Percentiles rank a stretch among this genome's conserved stretches.
These are phyloP conservation scores for Polypedilum pembai DNA, from an alignment of 1,140 invertebrate species.

Conservation along the genomic window DNA sequence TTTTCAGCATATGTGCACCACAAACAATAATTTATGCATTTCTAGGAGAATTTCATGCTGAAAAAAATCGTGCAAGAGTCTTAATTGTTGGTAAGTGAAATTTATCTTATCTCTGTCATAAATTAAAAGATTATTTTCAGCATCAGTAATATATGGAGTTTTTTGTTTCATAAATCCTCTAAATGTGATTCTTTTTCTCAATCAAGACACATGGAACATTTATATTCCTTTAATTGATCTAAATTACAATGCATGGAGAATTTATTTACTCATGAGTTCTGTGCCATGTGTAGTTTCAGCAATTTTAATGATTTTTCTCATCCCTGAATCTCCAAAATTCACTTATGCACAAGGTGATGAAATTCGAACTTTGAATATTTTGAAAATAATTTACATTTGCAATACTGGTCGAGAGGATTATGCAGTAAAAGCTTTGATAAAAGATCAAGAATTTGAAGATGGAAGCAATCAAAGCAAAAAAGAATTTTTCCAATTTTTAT, in stretches of 20 bases:
- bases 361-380: background rate
- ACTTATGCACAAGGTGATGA: background rate
- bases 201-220: constrained; percentile 32
- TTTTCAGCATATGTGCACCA: constrained; percentile 53
- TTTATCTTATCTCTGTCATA: background rate
- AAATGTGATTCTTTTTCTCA: constrained; percentile 37
- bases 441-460: background rate
- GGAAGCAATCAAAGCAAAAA: background rate
- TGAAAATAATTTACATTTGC: constrained; percentile 45
- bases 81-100: constrained; percentile 33
- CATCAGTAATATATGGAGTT: background rate
- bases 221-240: constrained; percentile 33
- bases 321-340: constrained; percentile 29
- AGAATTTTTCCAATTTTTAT: constrained; percentile 33
- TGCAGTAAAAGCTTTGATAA: background rate
- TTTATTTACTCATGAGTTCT: background rate
- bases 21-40: constrained; percentile 59
- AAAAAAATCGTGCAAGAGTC: constrained; percentile 40
- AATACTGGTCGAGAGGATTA: constrained; percentile 46
- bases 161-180: background rate
- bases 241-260: no score
- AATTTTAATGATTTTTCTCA: background rate
- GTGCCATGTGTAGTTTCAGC: background rate
- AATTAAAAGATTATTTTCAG: background rate
- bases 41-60: constrained; percentile 58